Base-by-base conservation (phyloP, 2,888 invertebrate genomes). In the Panopea generosa region DNA sequence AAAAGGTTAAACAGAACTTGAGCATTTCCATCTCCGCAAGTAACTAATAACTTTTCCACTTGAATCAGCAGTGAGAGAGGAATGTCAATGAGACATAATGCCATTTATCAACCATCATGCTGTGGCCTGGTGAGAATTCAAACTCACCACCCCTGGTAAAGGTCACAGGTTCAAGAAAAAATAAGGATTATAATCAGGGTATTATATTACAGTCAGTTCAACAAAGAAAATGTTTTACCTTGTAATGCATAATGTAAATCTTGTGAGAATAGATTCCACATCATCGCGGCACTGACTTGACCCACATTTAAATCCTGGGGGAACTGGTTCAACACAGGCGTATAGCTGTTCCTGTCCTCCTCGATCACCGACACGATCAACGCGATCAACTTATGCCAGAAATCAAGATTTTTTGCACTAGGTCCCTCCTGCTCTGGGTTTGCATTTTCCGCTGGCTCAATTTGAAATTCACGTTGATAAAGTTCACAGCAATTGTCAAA, bases 261-360 rank as follows among this genome's bases (percentile, higher is more conserved):
- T 45, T 98, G 96, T 29, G 98, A 98, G 92, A 99, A 99, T 59
- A 98, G 94, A 40, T 96, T 96, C 99, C 99, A 99, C 96, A 99
- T 97, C 11, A 98, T 98, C 29, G 97, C 96, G 40, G 99, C 99
- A 65, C 99, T 99, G 63, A 99, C 94, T 95, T 99, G 95, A 88
- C 99, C 99, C 92, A 99, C 98, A 94, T 99, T 99, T 75, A 99
- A 94, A 93, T 99, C 99, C 93, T 99, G 98, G 0, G 99, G 99
- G 93, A 99, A 99, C 94, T 99, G 99, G 93, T 99, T 99, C 71
- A 99, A 95, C 53, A 99, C 99, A 11, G 98, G 97, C 26, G 98
- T 98, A 92, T 99, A 99, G 93, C 97, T 98, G 92, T 98, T 99
- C 91, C 96, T 96, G 93, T 99, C 99, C 93, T 99, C 99, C 93